Percentiles rank a stretch among this genome's conserved stretches.
These are phyloP conservation scores for Mylabris sibirica DNA, from an alignment of 2,888 invertebrate genomes.

Conservation along the genomic window DNA sequence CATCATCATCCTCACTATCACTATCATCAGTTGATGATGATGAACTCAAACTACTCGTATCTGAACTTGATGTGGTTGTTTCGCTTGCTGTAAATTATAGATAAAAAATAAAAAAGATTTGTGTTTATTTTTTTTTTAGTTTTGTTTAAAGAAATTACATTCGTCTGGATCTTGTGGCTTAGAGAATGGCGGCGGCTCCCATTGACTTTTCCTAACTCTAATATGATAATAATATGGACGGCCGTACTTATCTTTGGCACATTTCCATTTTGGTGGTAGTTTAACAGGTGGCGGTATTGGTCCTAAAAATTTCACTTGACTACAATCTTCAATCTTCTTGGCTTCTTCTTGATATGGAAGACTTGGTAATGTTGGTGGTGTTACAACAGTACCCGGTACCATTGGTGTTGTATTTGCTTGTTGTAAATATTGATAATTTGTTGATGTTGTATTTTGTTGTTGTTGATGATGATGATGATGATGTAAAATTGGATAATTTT, in stretches of 20 bases:
- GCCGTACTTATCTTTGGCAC: conserved; percentile 81
- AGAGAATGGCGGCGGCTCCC: conserved; percentile 71
- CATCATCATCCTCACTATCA: conserved; percentile 60
- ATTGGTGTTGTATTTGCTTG: conserved; percentile 18
- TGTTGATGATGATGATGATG: conserved; percentile 14
- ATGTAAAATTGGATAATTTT: conserved; percentile 56
- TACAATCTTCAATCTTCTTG: conserved; percentile 43
- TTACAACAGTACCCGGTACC: conserved; percentile 20
- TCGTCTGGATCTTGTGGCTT: conserved; percentile 43
- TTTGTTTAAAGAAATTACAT: conserved; percentile 39
- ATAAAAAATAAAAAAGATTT: background rate
- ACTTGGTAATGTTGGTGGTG: conserved; percentile 44
- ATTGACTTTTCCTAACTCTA: conserved; percentile 78
- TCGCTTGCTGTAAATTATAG: conserved; percentile 49
- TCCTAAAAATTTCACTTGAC: conserved; percentile 57
- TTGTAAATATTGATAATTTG: conserved; percentile 26
- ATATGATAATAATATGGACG: conserved; percentile 92
- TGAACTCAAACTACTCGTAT: conserved; percentile 59
- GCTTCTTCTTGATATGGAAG: conserved; percentile 47
- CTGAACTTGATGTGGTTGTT: conserved; percentile 54
- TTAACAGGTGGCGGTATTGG: conserved; percentile 65
- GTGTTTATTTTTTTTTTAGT: too few relatives aligned
- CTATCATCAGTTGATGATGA: conserved; percentile 64
- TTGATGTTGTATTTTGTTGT: conserved; percentile 17
- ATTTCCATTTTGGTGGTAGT: conserved; percentile 88